phyloP scores from a whole-genome alignment of 2,113 vertebrate genomes.

The Mus spicilegus region DNA sequence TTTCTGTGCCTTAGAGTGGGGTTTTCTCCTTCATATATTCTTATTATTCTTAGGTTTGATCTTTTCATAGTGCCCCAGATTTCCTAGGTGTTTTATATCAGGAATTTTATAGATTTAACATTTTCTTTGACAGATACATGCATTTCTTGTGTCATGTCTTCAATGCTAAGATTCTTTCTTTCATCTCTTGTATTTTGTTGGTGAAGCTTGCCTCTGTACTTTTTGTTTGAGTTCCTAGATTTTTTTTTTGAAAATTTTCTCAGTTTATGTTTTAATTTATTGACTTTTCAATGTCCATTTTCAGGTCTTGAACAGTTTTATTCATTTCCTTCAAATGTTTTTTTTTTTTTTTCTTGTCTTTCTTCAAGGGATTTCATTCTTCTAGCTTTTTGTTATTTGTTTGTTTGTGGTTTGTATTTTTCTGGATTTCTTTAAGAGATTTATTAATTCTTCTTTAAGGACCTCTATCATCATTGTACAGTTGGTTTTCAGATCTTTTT shows the following conservation, averaged over 20 bases:
- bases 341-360: neutral
- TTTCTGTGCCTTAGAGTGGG: neutral
- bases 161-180: neutral
- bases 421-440: neutral
- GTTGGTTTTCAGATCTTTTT: neutral
- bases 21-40: neutral
- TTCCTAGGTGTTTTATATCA: neutral
- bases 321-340: neutral
- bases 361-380: neutral
- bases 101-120: neutral
- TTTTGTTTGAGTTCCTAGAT: neutral
- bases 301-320: neutral
- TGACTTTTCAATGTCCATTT: neutral
- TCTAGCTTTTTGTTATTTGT: neutral
- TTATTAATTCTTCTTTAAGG: neutral
- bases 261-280: neutral
- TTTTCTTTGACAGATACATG: neutral
- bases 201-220: neutral
- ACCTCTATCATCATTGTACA: neutral
- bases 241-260: neutral
- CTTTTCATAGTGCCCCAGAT: neutral
- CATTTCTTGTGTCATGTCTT: neutral
- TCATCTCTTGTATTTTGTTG: neutral
- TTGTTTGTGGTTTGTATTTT: neutral
- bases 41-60: neutral